phyloP scores from a whole-genome alignment of 2,888 invertebrate genomes.

The Tinea semifulvella region DNA sequence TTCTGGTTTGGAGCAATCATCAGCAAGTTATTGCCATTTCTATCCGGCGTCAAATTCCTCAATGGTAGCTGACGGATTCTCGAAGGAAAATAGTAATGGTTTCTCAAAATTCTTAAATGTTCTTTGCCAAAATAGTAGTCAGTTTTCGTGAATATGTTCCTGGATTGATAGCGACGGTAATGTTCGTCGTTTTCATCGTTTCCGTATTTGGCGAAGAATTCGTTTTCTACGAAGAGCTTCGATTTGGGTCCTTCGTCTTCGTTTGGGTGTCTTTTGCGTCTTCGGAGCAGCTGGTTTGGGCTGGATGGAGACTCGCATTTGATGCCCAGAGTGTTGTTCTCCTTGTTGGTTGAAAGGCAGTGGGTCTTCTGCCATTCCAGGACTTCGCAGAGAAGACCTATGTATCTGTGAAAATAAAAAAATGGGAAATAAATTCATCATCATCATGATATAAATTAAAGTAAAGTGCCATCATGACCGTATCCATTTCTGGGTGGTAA shows the following conservation, averaged over 20 bases:
- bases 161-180: constrained; percentile 27
- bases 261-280: constrained; percentile 42
- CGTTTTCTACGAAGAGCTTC: constrained; percentile 31
- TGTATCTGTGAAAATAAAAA: too few relatives aligned
- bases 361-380: constrained; percentile 86
- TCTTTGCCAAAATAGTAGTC: constrained; percentile 47
- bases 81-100: constrained; percentile 47
- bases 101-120: constrained; percentile 41
- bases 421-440: too few relatives aligned
- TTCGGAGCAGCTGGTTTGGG: constrained; percentile 33
- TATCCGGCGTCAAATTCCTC: constrained; percentile 52
- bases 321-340: constrained; percentile 53
- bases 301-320: constrained; percentile 63
- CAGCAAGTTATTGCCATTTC: constrained; percentile 71
- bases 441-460: too few relatives aligned
- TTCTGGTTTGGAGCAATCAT: constrained; percentile 70
- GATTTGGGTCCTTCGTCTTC: constrained; percentile 36
- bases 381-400: constrained; percentile 84
- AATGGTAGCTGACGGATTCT: constrained; percentile 57
- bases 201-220: constrained; percentile 35
- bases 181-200: constrained; percentile 54
- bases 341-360: constrained; percentile 50
- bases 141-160: constrained; percentile 28
- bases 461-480: too few relatives aligned
- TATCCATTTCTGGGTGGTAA: too few relatives aligned